Conservation (phyloP, 2,797 vertebrate genomes). For the Cynopterus sphinx region DNA sequence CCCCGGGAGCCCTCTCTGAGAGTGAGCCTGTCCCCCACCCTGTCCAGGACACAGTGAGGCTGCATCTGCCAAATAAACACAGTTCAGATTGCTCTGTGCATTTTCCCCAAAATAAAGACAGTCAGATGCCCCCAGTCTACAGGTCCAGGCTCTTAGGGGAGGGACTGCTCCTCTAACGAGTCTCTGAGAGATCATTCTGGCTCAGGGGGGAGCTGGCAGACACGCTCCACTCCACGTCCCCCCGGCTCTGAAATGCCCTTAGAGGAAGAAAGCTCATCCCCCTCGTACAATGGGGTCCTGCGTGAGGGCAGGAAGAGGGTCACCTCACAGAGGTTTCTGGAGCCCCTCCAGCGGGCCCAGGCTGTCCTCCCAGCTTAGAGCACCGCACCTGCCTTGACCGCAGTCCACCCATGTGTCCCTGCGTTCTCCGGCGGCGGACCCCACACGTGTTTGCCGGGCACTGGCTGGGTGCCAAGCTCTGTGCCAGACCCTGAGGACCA, state of each 20-base stretch:
- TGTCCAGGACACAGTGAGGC: background rate
- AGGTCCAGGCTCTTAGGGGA: background rate
- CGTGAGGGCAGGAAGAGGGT: background rate
- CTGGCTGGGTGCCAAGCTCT: background rate
- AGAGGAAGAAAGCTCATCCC: background rate
- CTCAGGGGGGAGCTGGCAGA: background rate
- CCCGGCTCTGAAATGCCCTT: background rate
- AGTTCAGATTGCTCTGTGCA: background rate
- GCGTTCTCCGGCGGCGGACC: background rate
- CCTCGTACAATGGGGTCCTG: background rate
- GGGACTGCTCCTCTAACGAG: background rate
- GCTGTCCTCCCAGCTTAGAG: background rate
- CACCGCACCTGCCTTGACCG: fast-evolving
- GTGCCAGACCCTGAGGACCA: background rate
- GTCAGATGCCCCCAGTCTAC: background rate
- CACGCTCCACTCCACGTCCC: background rate
- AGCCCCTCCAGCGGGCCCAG: background rate
- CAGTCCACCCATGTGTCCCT: background rate
- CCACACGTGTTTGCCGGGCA: background rate
- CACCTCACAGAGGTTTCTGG: background rate
- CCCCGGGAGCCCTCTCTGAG: conserved; percentile 11
- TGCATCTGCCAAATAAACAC: background rate
- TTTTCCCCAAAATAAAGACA: conserved; percentile 12
- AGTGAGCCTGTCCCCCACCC: conserved; percentile 37
- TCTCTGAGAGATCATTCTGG: background rate